phyloP scores from a whole-genome alignment of 2,797 vertebrate genomes.

The Melopsittacus undulatus region DNA sequence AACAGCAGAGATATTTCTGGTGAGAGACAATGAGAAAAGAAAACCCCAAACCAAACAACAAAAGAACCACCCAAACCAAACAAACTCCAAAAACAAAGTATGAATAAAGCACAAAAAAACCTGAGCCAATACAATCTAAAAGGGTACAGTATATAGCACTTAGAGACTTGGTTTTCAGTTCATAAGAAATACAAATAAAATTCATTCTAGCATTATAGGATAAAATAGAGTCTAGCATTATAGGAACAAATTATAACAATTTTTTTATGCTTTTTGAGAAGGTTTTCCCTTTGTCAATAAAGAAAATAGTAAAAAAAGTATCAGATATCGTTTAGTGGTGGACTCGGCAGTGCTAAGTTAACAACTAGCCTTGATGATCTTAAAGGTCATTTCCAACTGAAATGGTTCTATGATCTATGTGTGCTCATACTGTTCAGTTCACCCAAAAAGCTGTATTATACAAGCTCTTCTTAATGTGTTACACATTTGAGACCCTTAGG shows the following conservation, averaged over 20 bases:
- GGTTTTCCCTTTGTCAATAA: not conserved
- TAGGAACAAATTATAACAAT: not conserved
- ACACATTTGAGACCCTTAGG: not conserved
- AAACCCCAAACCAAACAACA: no score
- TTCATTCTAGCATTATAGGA: no score
- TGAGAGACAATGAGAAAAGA: not conserved
- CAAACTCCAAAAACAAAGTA: not conserved
- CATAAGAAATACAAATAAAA: constrained; percentile 15
- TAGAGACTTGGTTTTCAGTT: not conserved
- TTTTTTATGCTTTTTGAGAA: not conserved
- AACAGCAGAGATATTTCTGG: not conserved
- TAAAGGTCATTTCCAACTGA: not conserved
- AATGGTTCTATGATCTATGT: not conserved
- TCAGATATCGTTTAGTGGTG: not conserved
- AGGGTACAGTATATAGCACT: not conserved
- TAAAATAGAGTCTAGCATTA: not conserved
- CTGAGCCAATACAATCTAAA: not conserved
- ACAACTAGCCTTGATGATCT: not conserved
- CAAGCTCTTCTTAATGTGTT: not conserved
- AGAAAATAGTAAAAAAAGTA: not conserved
- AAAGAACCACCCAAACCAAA: accelerated
- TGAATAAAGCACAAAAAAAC: not conserved
- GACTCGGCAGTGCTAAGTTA: not conserved
- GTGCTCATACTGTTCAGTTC: not conserved
- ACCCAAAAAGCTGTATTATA: constrained; percentile 9